phyloP scores from a whole-genome alignment of 2,113 vertebrate species.

The Pangasianodon gigas region DNA sequence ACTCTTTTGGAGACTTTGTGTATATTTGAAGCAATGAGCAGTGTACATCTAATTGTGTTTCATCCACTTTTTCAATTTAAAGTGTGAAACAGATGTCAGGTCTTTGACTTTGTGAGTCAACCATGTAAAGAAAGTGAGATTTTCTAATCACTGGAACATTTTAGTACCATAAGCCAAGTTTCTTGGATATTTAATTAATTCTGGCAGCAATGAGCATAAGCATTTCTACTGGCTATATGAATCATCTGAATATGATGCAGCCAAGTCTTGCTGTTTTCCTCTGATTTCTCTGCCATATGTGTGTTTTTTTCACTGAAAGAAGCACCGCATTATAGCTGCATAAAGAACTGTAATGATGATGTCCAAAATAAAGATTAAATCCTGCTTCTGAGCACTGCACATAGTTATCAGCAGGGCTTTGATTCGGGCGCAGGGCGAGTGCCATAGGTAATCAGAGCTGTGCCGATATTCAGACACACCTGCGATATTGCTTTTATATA shows the following conservation, averaged over 20 bases:
- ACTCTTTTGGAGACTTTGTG: constrained; percentile 35
- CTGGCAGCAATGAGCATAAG: constrained; percentile 30
- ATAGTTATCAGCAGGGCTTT: neutral
- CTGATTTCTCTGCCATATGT: constrained; percentile 51
- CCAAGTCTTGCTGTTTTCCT: constrained; percentile 47
- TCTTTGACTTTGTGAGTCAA: constrained; percentile 20
- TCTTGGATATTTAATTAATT: constrained; percentile 33
- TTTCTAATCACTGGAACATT: constrained; percentile 18
- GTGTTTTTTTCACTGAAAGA: constrained; percentile 10
- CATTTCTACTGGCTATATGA: constrained; percentile 41
- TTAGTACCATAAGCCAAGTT: constrained; percentile 9
- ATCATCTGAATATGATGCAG: constrained; percentile 51
- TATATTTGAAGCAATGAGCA: constrained; percentile 4
- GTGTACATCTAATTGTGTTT: constrained; percentile 14
- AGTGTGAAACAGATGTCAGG: constrained; percentile 15
- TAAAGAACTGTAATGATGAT: constrained; percentile 45
- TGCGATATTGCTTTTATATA: neutral
- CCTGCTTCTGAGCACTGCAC: neutral
- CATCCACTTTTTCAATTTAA: constrained; percentile 27
- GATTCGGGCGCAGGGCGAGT: neutral
- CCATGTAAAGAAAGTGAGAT: constrained; percentile 30
- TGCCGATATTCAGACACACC: neutral
- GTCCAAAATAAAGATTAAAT: constrained; percentile 40
- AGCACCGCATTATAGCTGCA: constrained; percentile 22
- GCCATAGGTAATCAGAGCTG: neutral